phyloP scores from a whole-genome alignment of 2,113 vertebrate species.

The Cyanoliseus patagonus region DNA sequence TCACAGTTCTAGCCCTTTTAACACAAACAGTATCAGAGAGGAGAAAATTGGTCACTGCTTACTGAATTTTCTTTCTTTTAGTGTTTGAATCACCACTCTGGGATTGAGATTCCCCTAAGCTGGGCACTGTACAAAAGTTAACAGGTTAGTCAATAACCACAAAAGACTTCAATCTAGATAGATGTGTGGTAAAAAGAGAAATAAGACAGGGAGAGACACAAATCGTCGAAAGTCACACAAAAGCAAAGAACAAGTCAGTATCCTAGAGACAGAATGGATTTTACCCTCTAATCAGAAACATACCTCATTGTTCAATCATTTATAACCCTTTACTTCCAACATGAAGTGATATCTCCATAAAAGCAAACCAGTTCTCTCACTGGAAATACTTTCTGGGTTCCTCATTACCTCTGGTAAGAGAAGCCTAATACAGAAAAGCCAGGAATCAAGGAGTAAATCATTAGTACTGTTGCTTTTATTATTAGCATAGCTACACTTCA shows the following conservation, averaged over 20 bases:
- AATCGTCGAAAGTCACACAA: background rate
- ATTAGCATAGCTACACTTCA: background rate
- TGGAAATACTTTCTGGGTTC: background rate
- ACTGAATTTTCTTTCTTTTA: background rate
- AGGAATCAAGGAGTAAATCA: background rate
- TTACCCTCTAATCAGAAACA: background rate
- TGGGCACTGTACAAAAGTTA: background rate
- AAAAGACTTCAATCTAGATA: background rate
- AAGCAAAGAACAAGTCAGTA: background rate
- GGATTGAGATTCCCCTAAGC: background rate
- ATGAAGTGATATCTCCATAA: background rate
- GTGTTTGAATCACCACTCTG: background rate
- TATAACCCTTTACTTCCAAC: slow-evolving; percentile 40
- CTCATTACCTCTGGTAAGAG: background rate
- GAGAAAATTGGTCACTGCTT: background rate
- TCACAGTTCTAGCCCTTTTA: background rate
- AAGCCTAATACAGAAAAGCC: background rate
- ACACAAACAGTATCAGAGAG: background rate
- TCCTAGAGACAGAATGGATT: background rate
- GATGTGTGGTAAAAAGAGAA: background rate
- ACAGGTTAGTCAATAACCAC: background rate
- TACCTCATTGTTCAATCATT: slow-evolving; percentile 1
- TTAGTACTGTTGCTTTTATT: background rate
- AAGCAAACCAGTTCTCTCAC: slow-evolving; percentile 11
- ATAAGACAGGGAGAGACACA: background rate